Conservation (phyloP, 2,113 vertebrate genomes). For the Python bivittatus region DNA sequence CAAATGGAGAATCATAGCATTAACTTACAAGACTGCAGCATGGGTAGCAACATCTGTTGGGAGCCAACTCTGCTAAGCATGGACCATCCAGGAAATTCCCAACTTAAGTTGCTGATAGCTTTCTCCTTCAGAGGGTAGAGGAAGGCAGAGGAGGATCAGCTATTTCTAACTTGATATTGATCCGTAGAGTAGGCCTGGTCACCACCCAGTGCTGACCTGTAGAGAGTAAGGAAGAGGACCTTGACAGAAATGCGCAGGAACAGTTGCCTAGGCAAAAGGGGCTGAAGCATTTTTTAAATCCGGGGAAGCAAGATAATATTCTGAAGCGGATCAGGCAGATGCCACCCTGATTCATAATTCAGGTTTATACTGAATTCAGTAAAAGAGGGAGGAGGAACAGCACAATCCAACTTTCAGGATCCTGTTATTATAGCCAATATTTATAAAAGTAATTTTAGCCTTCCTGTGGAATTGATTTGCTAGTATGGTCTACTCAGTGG, state of each 20-base stretch:
- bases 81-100: neutral
- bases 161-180: neutral
- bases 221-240: neutral
- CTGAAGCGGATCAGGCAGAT: no score
- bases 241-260: neutral
- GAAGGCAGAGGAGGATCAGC: neutral
- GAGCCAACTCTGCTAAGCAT: neutral
- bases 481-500: neutral
- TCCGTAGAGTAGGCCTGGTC: neutral
- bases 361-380: neutral
- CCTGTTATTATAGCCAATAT: neutral
- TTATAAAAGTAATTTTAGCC: neutral
- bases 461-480: neutral
- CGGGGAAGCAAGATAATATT: no score
- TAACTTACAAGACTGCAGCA: neutral
- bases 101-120: neutral
- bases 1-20: neutral
- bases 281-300: no score
- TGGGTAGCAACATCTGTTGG: neutral
- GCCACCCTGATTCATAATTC: no score
- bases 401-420: neutral
- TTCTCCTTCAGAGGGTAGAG: neutral
- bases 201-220: neutral
- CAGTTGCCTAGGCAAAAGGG: no score
- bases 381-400: neutral